A percentile compares a stretch with the other conserved stretches of the same genome.
Conservation (phyloP, 2,113 vertebrate genomes). For the Takifugu flavidus region DNA sequence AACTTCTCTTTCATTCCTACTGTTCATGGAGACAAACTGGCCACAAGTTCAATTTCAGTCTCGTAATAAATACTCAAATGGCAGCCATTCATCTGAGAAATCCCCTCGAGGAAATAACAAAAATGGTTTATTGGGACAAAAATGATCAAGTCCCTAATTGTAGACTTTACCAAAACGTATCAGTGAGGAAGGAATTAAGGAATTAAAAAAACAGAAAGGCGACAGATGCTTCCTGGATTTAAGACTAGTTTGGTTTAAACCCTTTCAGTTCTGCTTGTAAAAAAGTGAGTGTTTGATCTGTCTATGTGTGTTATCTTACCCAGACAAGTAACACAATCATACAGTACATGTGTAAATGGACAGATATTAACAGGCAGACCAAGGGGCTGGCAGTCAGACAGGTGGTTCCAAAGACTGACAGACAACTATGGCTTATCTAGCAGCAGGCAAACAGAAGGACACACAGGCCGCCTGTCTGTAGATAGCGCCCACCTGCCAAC, state of each 20-base stretch:
- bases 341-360: constrained; percentile 19
- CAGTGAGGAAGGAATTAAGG: too few species aligned
- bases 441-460: constrained; percentile 29
- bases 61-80: too few species aligned
- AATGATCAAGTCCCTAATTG: too few species aligned
- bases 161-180: too few species aligned
- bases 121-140: too few species aligned
- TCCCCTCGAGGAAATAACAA: too few species aligned
- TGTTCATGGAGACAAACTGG: too few species aligned
- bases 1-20: too few species aligned
- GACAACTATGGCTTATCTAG: constrained; percentile 10
- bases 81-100: too few species aligned
- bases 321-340: constrained; percentile 16
- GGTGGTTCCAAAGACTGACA: constrained; percentile 25
- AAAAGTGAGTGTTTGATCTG: constrained; percentile 63
- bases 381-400: constrained; percentile 21
- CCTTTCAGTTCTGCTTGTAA: constrained; percentile 34
- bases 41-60: too few species aligned
- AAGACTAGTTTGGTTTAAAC: constrained; percentile 39
- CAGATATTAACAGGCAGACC: constrained; percentile 34
- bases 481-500: constrained; percentile 57
- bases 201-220: too few species aligned
- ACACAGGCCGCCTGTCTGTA: constrained; percentile 35
- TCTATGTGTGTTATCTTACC: constrained; percentile 47
- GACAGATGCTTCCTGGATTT: neutral